Base-by-base conservation (phyloP, 2,797 vertebrate species). In the Furcifer pardalis region DNA sequence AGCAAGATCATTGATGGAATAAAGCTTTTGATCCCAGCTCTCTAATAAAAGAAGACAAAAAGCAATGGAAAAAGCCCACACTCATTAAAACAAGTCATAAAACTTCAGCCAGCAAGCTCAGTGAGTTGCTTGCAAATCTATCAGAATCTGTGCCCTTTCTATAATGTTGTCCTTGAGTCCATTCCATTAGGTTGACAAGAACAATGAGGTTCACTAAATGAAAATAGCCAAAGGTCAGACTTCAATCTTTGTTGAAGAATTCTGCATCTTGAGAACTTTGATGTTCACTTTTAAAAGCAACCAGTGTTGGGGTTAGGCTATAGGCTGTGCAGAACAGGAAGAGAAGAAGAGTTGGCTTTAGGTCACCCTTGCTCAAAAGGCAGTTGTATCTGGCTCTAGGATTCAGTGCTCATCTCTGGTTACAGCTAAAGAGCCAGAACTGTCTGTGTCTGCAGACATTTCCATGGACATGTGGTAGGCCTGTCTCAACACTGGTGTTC, bases 21-120 rank as follows among this genome's bases (percentile, higher is more conserved):
- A 80, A 77, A 89, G 82, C 46, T n/a, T 87, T 85, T 89, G 49
- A 89, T 68, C 23, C 77, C 32, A n/a, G 72, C 88, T 37, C 79
- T 46, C 83, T 73, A 46, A 79, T 56, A 84, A 78, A 49, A 2
- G 66, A 40, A 59, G 42, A 12, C 69, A 62, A 83, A 83, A 4
- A 32, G 2, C 46, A 68, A 40, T 17, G 32, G 65, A 32, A 59
- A 56, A 65, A 44, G 7, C 44, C 77, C 44, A 72, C 1, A 59
- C 52, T 32, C 63, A 35, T 37, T 46, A 74, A 87, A 87, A 88
- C 32, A 32, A 76, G 73, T 66, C 42, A 0, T 52, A 77, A 81
- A 23, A 32, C 83, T 87, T 12, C 81, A 71, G 72, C 1, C 87
- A 76, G 66, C 2, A 80, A 79, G 77, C 81, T 82, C 82, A 91